Evolutionary conservation across 2,797 vertebrate species (phyloP), one percentile per base, ranked within the genome.

Genomic region (Mormyrops boulengeri): DNA sequence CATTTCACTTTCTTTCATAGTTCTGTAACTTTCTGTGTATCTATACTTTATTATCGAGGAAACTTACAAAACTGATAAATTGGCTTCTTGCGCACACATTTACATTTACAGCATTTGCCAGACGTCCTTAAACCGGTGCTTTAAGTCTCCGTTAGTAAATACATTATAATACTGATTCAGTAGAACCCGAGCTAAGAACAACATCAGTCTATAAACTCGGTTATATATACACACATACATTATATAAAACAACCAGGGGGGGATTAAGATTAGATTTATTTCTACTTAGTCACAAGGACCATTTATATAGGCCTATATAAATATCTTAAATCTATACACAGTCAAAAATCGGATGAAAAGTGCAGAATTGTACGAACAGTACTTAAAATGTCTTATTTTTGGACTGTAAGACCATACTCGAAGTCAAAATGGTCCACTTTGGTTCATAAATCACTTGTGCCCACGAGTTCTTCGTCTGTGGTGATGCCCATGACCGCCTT

Each of bases 381-480:
- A 85, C 82, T 85, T 85, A 85, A 82, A 11, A 82, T 82, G 50
- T 87, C 85, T 14, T 30, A 14, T 55, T 55, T 49, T 60, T 60
- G 34, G 0, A 41, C 34, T 38, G 53, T 26, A 87, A 87, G 53
- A n/a, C 50, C 53, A 7, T 41, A 41, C 14, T 3, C 17, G 49
- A 55, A 30, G 52, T 55, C 30, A 7, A 55, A 38, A 80, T 80
- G 82, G 19, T 34, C 26, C 50, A 52, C 9, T 55, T 53, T 30
- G 14, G 4, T n/a, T 41, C 50, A 60, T 60, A 60, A 57, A 87
- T 87, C 53, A 87, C 17, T 87, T 95, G 19, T 95, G 95, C 60
- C 92, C 95, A 53, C 92, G 95, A 88, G 91, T 60, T 90, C 93
- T 96, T 8, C 95, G 93, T 91, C 94, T 93, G 17, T 90, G 90